Conservation (phyloP, 1,140 invertebrate species). For the Drosophila grimshawi region DNA sequence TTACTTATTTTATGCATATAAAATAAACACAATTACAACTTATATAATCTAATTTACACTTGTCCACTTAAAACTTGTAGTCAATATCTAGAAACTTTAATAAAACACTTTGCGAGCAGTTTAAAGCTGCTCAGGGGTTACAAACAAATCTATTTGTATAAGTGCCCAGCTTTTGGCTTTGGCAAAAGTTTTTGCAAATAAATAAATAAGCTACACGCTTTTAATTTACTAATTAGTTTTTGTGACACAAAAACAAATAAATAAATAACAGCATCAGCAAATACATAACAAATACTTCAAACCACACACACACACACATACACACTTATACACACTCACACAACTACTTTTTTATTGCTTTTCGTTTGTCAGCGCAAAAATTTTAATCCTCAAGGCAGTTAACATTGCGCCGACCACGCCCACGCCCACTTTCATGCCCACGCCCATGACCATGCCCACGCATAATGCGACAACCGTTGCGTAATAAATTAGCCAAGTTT, state of each 20-base stretch:
- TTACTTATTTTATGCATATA: background rate
- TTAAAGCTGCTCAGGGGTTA: background rate
- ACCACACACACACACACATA: conserved; percentile 12
- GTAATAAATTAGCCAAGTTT: conserved; percentile 53
- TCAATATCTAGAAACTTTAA: background rate
- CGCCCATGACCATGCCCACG: conserved; percentile 24
- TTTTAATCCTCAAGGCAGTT: conserved; percentile 45
- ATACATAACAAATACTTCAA: conserved; percentile 7
- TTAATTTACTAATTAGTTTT: conserved; percentile 53
- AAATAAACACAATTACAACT: too few species aligned
- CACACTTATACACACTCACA: background rate
- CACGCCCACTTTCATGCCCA: background rate
- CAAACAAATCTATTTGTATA: background rate
- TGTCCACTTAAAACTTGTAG: background rate
- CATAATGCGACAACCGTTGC: conserved; percentile 39
- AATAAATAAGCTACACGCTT: conserved; percentile 25
- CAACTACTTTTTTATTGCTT: conserved; percentile 29
- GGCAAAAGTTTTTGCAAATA: conserved; percentile 13
- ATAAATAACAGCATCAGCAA: conserved; percentile 25
- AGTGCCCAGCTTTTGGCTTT: background rate
- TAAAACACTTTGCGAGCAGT: background rate
- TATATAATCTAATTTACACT: background rate
- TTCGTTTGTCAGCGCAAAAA: conserved; percentile 33
- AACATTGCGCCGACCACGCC: conserved; percentile 1
- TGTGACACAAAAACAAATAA: conserved; percentile 22